A percentile compares a stretch with the other conserved stretches of the same genome.
Conservation (phyloP, 2,888 invertebrate species). For the Helicoverpa assulta region DNA sequence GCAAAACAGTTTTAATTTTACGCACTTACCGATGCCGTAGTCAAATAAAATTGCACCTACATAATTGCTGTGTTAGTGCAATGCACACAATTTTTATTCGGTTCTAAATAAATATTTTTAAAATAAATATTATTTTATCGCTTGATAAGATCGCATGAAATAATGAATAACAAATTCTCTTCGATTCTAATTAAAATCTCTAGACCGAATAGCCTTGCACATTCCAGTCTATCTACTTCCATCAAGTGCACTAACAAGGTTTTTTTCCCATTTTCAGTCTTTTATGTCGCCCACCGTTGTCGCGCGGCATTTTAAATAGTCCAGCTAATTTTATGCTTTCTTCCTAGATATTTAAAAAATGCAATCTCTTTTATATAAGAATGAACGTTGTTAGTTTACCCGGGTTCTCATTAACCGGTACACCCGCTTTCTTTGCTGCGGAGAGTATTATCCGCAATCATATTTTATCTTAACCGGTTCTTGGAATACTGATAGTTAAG, state of each 20-base stretch:
- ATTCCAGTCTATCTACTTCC: slow-evolving; percentile 33
- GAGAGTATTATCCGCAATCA: neutral
- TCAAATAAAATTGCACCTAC: too few species aligned
- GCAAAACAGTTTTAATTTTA: too few species aligned
- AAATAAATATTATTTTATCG: too few species aligned
- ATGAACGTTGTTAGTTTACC: slow-evolving; percentile 53
- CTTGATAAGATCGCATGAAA: too few species aligned
- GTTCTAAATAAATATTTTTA: too few species aligned
- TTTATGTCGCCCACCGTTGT: slow-evolving; percentile 61
- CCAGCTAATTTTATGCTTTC: slow-evolving; percentile 70
- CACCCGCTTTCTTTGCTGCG: slow-evolving; percentile 17
- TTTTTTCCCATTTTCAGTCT: slow-evolving; percentile 62
- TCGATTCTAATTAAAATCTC: too few species aligned
- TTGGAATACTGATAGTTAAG: neutral
- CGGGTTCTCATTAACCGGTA: slow-evolving; percentile 52
- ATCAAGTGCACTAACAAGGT: slow-evolving; percentile 54
- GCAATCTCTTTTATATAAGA: slow-evolving; percentile 57
- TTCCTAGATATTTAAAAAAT: slow-evolving; percentile 67
- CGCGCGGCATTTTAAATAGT: slow-evolving; percentile 71
- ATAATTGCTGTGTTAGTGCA: too few species aligned
- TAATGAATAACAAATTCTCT: too few species aligned
- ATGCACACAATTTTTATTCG: too few species aligned
- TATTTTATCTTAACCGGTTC: neutral
- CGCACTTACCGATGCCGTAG: too few species aligned
- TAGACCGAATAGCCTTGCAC: slow-evolving; percentile 3